Percentiles rank a stretch among this genome's conserved stretches.
These are phyloP conservation scores for Passer montanus DNA, from an alignment of 2,113 vertebrate genomes.

Conservation along the genomic window DNA sequence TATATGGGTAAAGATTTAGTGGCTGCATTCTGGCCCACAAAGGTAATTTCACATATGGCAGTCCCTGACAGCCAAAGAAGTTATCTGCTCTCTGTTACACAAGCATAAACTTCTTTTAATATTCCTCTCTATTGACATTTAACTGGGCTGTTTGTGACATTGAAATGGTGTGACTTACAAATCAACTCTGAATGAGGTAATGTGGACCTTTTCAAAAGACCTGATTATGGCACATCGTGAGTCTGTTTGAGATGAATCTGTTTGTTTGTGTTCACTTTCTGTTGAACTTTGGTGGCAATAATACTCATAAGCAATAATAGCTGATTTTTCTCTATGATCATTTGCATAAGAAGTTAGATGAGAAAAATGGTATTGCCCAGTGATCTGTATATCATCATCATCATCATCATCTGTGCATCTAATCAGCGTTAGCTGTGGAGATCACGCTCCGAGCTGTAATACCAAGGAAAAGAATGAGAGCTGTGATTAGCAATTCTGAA, in stretches of 20 bases:
- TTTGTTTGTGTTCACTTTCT: not conserved
- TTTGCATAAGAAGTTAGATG: conserved; percentile 34
- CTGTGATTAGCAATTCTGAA: not conserved
- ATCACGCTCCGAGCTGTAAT: not conserved
- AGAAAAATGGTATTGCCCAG: conserved; percentile 25
- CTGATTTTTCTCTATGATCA: conserved; percentile 17
- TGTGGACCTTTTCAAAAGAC: not conserved
- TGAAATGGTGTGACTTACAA: not conserved
- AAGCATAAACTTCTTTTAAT: not conserved
- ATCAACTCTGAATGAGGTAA: not conserved
- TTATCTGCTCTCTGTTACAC: not conserved
- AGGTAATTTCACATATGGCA: not conserved
- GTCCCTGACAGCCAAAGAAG: not conserved
- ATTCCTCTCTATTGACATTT: not conserved
- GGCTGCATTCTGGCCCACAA: not conserved
- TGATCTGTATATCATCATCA: conserved; percentile 20
- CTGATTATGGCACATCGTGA: not conserved
- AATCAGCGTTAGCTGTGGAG: not conserved
- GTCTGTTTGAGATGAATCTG: not conserved
- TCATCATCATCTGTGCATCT: not conserved
- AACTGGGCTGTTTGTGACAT: not conserved
- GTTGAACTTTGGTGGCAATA: not conserved
- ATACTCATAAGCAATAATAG: conserved; percentile 7
- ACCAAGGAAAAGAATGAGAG: not conserved
- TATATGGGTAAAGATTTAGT: not conserved